Evolutionary conservation across 2,113 vertebrate species (phyloP).

Genomic region (Tor tambroides): DNA sequence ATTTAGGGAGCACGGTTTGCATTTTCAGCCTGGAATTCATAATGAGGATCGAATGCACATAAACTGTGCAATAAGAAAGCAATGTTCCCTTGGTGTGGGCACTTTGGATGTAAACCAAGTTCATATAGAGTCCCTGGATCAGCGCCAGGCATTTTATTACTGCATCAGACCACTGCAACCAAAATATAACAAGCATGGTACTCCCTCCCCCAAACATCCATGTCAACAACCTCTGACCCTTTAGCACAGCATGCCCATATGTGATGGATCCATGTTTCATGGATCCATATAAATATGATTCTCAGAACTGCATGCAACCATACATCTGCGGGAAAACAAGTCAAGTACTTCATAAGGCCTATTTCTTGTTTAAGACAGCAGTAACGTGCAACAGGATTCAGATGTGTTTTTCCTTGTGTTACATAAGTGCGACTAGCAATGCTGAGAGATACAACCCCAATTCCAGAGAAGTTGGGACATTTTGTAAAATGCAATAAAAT

Average conservation of each 20-base stretch:
- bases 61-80: slow-evolving; percentile 46
- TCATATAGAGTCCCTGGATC: slow-evolving; percentile 50
- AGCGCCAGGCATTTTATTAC: slow-evolving; percentile 36
- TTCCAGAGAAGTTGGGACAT: no score
- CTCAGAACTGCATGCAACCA: slow-evolving; percentile 65
- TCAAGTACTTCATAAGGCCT: slow-evolving; percentile 60
- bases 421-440: slow-evolving; percentile 56
- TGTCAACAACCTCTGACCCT: slow-evolving; percentile 57
- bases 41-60: slow-evolving; percentile 52
- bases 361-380: slow-evolving; percentile 62
- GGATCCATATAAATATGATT: slow-evolving; percentile 58
- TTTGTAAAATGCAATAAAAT: no score
- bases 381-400: slow-evolving; percentile 57
- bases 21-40: slow-evolving; percentile 47
- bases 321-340: slow-evolving; percentile 59
- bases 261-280: slow-evolving; percentile 55
- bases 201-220: slow-evolving; percentile 59
- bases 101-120: slow-evolving; percentile 51
- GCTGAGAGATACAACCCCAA: slow-evolving; percentile 53
- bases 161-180: slow-evolving; percentile 48
- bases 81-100: slow-evolving; percentile 43
- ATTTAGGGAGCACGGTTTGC: slow-evolving; percentile 24
- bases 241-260: slow-evolving; percentile 60
- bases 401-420: slow-evolving; percentile 73
- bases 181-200: slow-evolving; percentile 42